Conservation (phyloP, 2,888 invertebrate species). For the Drosophila nr. perissopoda region DNA sequence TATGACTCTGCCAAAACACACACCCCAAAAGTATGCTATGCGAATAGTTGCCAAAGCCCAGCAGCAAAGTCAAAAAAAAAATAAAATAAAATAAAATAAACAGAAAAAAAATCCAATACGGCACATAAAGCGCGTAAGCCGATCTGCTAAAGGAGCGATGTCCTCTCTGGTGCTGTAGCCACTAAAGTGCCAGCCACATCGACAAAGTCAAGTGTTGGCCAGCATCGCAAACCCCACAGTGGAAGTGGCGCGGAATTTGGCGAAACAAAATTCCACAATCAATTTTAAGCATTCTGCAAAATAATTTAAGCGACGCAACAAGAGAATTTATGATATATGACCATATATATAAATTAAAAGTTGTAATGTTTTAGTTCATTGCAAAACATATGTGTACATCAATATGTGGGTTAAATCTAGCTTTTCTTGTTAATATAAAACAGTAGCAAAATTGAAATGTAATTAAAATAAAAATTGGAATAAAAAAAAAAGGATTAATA, state of each 20-base stretch:
- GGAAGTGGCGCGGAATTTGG: slow-evolving; percentile 15
- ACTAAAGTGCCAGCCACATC: slow-evolving; percentile 52
- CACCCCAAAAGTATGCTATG: slow-evolving; percentile 53
- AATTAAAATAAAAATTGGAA: not conserved
- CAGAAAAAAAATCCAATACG: slow-evolving; percentile 39
- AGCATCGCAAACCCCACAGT: slow-evolving; percentile 47
- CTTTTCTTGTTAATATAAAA: not conserved
- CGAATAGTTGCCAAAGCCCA: slow-evolving; percentile 66
- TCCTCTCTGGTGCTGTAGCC: slow-evolving; percentile 53
- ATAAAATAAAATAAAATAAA: slow-evolving; percentile 6
- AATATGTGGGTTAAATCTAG: too few relatives aligned
- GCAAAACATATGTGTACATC: not conserved
- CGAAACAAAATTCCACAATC: slow-evolving; percentile 3
- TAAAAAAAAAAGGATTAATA: not conserved
- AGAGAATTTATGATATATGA: slow-evolving; percentile 6
- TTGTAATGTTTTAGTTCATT: not conserved
- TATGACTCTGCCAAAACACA: slow-evolving; percentile 72
- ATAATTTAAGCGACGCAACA: not conserved
- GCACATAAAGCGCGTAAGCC: slow-evolving; percentile 76
- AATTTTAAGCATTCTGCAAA: slow-evolving; percentile 1
- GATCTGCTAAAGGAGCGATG: slow-evolving; percentile 70
- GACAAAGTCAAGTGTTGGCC: slow-evolving; percentile 70
- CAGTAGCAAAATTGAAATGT: too few relatives aligned
- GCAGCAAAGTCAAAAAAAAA: slow-evolving; percentile 28
- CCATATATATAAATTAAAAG: not conserved